phyloP scores from a whole-genome alignment of 2,113 vertebrate genomes.

The Alexandromys fortis region DNA sequence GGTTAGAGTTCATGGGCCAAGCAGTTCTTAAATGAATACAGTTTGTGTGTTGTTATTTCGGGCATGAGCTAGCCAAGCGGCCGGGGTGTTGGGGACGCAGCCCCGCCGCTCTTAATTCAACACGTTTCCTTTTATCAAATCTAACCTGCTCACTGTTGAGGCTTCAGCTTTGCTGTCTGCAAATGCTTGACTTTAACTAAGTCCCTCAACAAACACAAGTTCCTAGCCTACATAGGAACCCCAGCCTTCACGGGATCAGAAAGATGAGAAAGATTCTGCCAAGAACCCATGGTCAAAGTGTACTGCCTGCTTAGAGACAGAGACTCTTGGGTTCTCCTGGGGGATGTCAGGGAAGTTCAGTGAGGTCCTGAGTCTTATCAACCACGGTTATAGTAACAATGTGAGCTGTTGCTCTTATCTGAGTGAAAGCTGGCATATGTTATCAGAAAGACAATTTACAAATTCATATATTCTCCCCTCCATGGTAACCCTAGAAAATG shows the following conservation, averaged over 20 bases:
- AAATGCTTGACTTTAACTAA: conserved; percentile 16
- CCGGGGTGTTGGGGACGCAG: too few relatives aligned
- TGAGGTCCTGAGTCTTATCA: not conserved
- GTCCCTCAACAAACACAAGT: conserved; percentile 23
- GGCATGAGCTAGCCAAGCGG: too few relatives aligned
- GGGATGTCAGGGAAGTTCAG: not conserved
- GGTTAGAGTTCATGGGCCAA: too few relatives aligned
- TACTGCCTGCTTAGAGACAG: not conserved
- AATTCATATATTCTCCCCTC: not conserved
- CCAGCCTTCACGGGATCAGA: not conserved
- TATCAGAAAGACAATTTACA: not conserved
- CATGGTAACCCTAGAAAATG: not conserved
- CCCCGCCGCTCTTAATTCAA: too few relatives aligned
- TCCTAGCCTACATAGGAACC: not conserved
- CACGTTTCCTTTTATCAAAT: conserved; percentile 56
- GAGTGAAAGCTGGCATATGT: not conserved
- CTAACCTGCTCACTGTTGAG: not conserved
- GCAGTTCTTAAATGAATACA: too few relatives aligned
- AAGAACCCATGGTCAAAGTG: not conserved
- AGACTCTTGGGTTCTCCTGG: not conserved
- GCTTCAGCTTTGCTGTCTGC: not conserved
- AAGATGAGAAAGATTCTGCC: not conserved
- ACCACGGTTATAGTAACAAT: not conserved
- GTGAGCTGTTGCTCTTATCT: not conserved
- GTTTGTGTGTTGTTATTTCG: too few relatives aligned